Conservation (phyloP, 2,888 invertebrate genomes). For the Tricholauxania praeusta region DNA sequence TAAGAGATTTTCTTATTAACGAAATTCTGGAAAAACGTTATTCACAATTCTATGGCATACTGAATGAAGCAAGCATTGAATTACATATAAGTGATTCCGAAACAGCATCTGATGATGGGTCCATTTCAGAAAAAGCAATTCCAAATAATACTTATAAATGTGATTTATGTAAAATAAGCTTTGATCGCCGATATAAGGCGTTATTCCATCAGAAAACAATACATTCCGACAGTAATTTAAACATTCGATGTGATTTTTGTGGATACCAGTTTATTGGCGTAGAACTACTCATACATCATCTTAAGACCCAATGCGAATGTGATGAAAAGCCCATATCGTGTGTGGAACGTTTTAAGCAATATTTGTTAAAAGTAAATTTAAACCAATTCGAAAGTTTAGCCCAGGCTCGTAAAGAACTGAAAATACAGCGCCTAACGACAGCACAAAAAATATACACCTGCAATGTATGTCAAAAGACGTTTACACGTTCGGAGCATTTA, state of each 20-base stretch:
- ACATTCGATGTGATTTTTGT: constrained; percentile 45
- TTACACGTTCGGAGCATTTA: constrained; percentile 47
- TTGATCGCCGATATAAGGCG: constrained; percentile 47
- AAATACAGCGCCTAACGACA: constrained; percentile 41
- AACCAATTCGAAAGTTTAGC: constrained; percentile 46
- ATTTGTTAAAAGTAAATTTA: constrained; percentile 45
- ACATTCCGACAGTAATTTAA: constrained; percentile 35
- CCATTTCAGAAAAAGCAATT: constrained; percentile 11
- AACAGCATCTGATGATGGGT: constrained; percentile 43
- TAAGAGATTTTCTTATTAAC: constrained; percentile 42
- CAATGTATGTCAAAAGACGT: constrained; percentile 44
- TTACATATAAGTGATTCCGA: constrained; percentile 49
- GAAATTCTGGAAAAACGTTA: constrained; percentile 47
- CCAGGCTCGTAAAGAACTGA: constrained; percentile 45
- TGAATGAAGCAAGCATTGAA: constrained; percentile 46
- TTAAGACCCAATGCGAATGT: constrained; percentile 49
- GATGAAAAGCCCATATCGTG: constrained; percentile 48
- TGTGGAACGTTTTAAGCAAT: constrained; percentile 47
- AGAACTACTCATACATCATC: constrained; percentile 46
- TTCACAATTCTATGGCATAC: constrained; percentile 48
- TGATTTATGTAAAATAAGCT: constrained; percentile 45
- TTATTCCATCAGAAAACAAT: constrained; percentile 48
- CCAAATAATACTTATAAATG: constrained; percentile 47
- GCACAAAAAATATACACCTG: constrained; percentile 43
- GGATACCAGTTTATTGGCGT: constrained; percentile 43